A percentile compares a stretch with the other conserved stretches of the same genome.
Evolutionary conservation across 2,797 vertebrate species (phyloP).

Genomic region (Gymnothorax javanicus): DNA sequence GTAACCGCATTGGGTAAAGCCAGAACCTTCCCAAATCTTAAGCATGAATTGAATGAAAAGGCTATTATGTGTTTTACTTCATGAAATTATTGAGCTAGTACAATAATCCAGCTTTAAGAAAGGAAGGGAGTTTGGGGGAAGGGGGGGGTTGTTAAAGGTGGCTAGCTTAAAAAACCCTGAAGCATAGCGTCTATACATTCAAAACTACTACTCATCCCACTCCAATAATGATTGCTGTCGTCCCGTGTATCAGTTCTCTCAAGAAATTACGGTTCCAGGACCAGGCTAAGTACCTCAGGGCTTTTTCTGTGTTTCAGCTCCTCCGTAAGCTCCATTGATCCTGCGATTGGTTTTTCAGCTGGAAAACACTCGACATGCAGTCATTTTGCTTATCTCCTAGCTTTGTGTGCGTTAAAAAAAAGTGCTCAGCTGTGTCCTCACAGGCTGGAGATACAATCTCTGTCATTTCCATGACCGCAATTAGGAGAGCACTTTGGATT

Average conservation of each 20-base stretch:
- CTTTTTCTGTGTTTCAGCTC: no score
- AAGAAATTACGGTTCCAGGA: background rate
- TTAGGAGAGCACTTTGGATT: slow-evolving; percentile 15
- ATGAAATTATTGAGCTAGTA: no score
- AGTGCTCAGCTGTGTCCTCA: slow-evolving; percentile 2
- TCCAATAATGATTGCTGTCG: background rate
- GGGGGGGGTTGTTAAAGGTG: no score
- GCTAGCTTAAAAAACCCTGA: no score
- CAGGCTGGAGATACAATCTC: background rate
- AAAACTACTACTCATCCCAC: background rate
- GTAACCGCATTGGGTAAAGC: no score
- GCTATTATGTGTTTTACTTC: no score
- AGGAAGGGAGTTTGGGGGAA: no score
- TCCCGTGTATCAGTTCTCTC: background rate
- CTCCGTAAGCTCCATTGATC: background rate
- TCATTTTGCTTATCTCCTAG: slow-evolving; percentile 10
- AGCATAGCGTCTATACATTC: background rate
- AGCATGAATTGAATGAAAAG: no score
- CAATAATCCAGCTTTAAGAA: no score
- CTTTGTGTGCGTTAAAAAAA: background rate
- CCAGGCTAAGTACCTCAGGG: background rate
- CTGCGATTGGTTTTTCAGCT: background rate
- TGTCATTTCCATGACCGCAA: slow-evolving; percentile 11
- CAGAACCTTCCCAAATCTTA: no score
- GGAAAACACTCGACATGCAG: background rate